Percentiles rank a stretch among this genome's conserved stretches.
These are phyloP conservation scores for Bombus turneri DNA, from an alignment of 1,140 invertebrate genomes.

Conservation along the genomic window DNA sequence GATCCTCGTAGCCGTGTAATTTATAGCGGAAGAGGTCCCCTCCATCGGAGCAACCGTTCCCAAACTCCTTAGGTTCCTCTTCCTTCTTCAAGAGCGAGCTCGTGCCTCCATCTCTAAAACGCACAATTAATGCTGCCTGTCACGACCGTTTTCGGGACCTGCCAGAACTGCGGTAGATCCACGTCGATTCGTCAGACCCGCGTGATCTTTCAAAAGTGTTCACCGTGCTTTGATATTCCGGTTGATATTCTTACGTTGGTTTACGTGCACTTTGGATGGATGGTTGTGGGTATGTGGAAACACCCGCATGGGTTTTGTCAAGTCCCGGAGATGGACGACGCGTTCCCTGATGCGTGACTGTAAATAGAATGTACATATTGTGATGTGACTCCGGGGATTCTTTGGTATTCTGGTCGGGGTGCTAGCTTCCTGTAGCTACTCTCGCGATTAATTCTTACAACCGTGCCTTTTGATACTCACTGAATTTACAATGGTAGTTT, in stretches of 20 bases:
- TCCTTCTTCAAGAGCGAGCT: not conserved
- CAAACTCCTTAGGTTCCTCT: not conserved
- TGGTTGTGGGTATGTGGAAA: not conserved
- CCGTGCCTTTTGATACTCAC: not conserved
- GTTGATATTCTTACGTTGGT: not conserved
- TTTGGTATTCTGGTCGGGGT: conserved; percentile 16
- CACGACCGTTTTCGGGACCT: conserved; percentile 30
- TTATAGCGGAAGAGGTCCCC: conserved; percentile 74
- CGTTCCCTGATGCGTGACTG: not conserved
- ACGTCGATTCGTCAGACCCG: too few relatives aligned
- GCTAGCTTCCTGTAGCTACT: conserved; percentile 5
- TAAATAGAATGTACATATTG: not conserved
- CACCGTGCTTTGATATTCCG: not conserved
- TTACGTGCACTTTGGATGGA: not conserved
- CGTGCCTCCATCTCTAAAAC: conserved; percentile 44
- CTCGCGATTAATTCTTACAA: not conserved
- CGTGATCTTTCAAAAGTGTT: not conserved
- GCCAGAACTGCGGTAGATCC: too few relatives aligned
- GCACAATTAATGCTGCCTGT: conserved; percentile 62
- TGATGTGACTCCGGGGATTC: not conserved
- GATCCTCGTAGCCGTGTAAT: conserved; percentile 73
- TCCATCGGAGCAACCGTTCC: not conserved
- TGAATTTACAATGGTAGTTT: not conserved
- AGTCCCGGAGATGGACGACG: not conserved
- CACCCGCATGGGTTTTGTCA: not conserved